phyloP scores from a whole-genome alignment of 1,140 invertebrate species.

The Drosophila pandora region DNA sequence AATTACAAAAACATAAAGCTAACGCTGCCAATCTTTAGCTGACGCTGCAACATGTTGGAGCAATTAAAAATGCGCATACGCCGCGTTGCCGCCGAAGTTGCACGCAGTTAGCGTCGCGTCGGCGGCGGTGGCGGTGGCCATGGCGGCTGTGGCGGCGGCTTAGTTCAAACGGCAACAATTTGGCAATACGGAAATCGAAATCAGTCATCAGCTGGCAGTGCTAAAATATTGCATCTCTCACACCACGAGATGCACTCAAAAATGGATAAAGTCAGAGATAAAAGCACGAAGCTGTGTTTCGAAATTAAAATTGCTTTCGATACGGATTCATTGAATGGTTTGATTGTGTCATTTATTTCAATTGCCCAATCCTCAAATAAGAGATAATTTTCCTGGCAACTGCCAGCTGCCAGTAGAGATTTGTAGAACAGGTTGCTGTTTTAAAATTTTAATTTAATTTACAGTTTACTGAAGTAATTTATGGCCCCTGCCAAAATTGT shows the following conservation, averaged over 20 bases:
- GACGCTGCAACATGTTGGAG: slow-evolving; percentile 63
- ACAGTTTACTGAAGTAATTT: background rate
- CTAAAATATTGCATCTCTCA: slow-evolving; percentile 45
- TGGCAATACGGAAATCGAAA: slow-evolving; percentile 73
- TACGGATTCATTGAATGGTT: slow-evolving; percentile 41
- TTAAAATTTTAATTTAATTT: background rate
- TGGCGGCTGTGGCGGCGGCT: slow-evolving; percentile 40
- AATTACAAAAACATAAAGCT: slow-evolving; percentile 12
- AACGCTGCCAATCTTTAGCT: slow-evolving; percentile 66
- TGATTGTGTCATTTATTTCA: slow-evolving; percentile 33
- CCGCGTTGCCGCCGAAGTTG: slow-evolving; percentile 59
- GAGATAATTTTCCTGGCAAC: background rate
- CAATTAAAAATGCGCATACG: slow-evolving; percentile 83
- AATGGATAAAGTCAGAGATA: slow-evolving; percentile 22
- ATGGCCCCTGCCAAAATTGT: background rate
- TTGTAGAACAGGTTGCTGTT: background rate
- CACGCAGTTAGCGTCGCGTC: slow-evolving; percentile 49
- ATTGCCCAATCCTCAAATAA: slow-evolving; percentile 5
- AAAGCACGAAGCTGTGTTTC: slow-evolving; percentile 19
- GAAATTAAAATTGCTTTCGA: slow-evolving; percentile 24
- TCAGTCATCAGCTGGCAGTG: slow-evolving; percentile 54
- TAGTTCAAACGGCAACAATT: slow-evolving; percentile 60
- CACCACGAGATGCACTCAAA: slow-evolving; percentile 41
- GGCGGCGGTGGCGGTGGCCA: slow-evolving; percentile 25
- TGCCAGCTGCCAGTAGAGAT: background rate